These are phyloP conservation scores for Drosophila mulleri DNA, from an alignment of 2,888 invertebrate genomes.

Conservation along the genomic window DNA sequence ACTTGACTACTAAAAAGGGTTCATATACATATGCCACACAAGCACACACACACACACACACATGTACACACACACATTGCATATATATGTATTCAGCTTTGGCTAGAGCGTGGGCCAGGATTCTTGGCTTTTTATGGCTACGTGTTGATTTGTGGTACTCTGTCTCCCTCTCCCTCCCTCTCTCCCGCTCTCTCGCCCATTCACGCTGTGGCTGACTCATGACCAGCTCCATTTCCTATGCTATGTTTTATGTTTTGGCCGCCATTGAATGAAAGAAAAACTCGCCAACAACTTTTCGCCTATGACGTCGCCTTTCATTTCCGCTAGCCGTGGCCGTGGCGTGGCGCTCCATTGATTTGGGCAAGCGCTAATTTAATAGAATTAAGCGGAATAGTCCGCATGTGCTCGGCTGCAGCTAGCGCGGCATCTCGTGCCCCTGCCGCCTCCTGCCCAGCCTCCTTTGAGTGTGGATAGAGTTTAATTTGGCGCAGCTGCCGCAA, in stretches of 20 bases:
- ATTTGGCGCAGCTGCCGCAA: constrained; percentile 63
- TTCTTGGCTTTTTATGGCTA: constrained; percentile 42
- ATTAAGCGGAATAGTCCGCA: constrained; percentile 42
- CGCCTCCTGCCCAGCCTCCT: too few relatives aligned
- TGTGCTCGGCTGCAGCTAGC: not conserved
- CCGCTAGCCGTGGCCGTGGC: constrained; percentile 31
- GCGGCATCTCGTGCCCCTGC: too few relatives aligned
- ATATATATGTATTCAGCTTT: constrained; percentile 6
- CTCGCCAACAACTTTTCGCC: constrained; percentile 22
- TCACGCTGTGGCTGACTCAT: constrained; percentile 39
- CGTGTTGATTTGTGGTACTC: constrained; percentile 66
- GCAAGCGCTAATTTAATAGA: constrained; percentile 65
- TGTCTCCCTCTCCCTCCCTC: not conserved
- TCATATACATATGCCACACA: constrained; percentile 16
- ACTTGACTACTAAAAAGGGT: constrained; percentile 50
- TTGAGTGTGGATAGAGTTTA: constrained; percentile 18
- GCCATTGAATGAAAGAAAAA: constrained; percentile 36
- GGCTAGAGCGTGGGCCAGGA: constrained; percentile 28
- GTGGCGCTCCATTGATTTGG: constrained; percentile 50
- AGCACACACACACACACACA: not conserved
- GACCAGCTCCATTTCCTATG: constrained; percentile 50
- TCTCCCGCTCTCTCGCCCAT: not conserved
- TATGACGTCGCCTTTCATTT: constrained; percentile 57
- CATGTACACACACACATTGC: not conserved
- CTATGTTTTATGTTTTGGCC: constrained; percentile 41